Percentiles rank a stretch among this genome's conserved stretches.
phyloP scores from a whole-genome alignment of 2,797 vertebrate species.

The Mormyrops boulengeri region DNA sequence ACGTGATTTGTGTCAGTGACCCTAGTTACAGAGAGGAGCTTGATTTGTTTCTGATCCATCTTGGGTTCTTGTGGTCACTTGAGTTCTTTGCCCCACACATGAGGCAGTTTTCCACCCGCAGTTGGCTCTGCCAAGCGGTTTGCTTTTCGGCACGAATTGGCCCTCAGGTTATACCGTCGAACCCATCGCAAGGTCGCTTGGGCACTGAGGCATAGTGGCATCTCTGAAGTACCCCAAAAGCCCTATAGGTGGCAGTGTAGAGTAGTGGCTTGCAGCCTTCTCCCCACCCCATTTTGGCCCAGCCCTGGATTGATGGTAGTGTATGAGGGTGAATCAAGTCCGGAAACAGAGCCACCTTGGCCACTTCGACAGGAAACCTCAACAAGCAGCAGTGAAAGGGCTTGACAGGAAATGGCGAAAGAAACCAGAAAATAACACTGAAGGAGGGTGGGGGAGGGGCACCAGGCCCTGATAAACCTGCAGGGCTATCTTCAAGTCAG shows the following conservation, averaged over 20 bases:
- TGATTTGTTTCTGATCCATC: background rate
- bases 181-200: background rate
- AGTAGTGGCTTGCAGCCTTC: background rate
- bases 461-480: constrained; percentile 6
- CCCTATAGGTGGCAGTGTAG: background rate
- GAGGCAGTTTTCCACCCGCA: background rate
- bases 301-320: background rate
- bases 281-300: background rate
- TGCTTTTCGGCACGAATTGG: background rate
- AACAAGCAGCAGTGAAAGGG: constrained; percentile 30
- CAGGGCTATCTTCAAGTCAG: constrained; percentile 18
- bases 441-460: background rate
- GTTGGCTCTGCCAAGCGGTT: background rate
- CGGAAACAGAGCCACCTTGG: constrained; percentile 44
- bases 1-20: background rate
- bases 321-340: background rate
- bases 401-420: constrained; percentile 46
- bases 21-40: background rate
- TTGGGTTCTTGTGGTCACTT: background rate
- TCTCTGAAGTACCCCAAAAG: background rate
- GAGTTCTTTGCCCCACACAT: background rate
- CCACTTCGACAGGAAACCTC: constrained; percentile 30
- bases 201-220: background rate
- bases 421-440: constrained; percentile 20
- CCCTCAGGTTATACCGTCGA: background rate